Evolutionary conservation across 2,888 invertebrate species (phyloP).

Genomic region (Aromia moschata): DNA sequence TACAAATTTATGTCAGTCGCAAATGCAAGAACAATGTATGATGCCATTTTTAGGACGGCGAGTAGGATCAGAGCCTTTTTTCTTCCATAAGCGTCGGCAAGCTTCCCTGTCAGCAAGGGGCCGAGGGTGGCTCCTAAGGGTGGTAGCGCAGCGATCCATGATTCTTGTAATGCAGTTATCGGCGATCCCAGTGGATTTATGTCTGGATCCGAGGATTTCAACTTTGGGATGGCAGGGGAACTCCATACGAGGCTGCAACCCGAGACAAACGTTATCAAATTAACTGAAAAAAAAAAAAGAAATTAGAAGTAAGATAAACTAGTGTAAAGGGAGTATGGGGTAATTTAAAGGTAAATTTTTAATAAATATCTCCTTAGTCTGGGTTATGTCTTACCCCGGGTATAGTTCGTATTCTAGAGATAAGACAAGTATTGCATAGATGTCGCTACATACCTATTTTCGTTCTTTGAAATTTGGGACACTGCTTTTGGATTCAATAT

Average conservation of each 20-base stretch:
- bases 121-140: conserved; percentile 37
- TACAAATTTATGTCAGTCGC: conserved; percentile 29
- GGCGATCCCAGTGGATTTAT: conserved; percentile 35
- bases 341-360: too few species aligned
- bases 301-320: too few species aligned
- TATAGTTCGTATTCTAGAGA: too few species aligned
- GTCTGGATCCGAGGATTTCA: conserved; percentile 23
- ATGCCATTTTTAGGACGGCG: conserved; percentile 71
- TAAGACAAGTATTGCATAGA: too few species aligned
- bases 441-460: too few species aligned
- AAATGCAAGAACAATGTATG: conserved; percentile 32
- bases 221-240: conserved; percentile 36
- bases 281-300: conserved; percentile 15
- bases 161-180: conserved; percentile 32
- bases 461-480: too few species aligned
- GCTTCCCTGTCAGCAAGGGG: conserved; percentile 34
- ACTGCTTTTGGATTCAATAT: too few species aligned
- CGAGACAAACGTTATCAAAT: conserved; percentile 19
- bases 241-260: conserved; percentile 35
- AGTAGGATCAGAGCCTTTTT: conserved; percentile 72
- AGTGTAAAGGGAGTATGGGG: too few species aligned
- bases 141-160: conserved; percentile 37
- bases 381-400: too few species aligned
- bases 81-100: conserved; percentile 63
- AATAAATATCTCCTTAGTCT: too few species aligned